Evolutionary conservation across 2,888 invertebrate species (phyloP).

Genomic region (Sphecodes monilicornis): DNA sequence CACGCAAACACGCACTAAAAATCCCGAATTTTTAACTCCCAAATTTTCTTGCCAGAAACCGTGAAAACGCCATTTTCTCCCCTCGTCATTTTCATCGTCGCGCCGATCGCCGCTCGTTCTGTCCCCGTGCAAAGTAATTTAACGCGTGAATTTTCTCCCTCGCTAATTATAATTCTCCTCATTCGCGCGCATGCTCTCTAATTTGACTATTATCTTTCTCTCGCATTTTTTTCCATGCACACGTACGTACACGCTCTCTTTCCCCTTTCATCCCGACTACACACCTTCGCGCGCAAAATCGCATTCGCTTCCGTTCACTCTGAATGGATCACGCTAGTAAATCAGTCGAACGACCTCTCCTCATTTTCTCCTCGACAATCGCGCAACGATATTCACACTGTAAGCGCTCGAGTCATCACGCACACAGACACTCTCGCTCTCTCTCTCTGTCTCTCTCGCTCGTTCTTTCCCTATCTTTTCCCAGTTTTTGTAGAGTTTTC

Average conservation of each 20-base stretch:
- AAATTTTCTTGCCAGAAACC: conserved; percentile 37
- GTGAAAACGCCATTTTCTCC: conserved; percentile 43
- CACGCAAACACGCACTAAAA: background rate
- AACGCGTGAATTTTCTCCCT: conserved; percentile 79
- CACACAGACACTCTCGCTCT: background rate
- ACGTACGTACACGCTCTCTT: background rate
- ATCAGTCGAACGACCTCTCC: background rate
- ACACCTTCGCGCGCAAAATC: conserved; percentile 21
- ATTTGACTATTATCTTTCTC: conserved; percentile 39
- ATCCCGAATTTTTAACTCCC: background rate
- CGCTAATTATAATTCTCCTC: conserved; percentile 53
- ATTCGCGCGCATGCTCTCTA: conserved; percentile 56
- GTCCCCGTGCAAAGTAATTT: conserved; percentile 81
- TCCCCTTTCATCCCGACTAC: conserved; percentile 15
- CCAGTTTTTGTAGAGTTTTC: conserved; percentile 70
- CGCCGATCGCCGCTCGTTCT: conserved; percentile 80
- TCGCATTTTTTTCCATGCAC: background rate
- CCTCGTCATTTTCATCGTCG: conserved; percentile 49
- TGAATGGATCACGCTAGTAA: conserved; percentile 6
- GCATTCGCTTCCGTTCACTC: conserved; percentile 20
- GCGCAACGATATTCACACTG: conserved; percentile 37
- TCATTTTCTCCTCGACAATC: background rate
- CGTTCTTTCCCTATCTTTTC: conserved; percentile 22
- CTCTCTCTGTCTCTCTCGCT: background rate
- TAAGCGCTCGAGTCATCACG: conserved; percentile 65